These are phyloP conservation scores for Zaprionus bogoriensis DNA, from an alignment of 2,888 invertebrate species.

Conservation along the genomic window DNA sequence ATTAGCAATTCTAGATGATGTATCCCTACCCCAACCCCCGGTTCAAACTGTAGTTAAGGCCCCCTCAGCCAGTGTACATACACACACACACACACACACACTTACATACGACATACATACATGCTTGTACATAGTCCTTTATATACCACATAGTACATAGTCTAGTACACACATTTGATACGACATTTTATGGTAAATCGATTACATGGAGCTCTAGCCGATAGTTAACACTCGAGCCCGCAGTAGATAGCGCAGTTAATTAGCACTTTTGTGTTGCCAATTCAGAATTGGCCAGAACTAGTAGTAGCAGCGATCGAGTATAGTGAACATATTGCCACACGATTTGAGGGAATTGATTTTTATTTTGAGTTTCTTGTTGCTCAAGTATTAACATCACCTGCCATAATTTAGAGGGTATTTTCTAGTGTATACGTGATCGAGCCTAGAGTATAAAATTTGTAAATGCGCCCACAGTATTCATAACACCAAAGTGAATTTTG, in stretches of 20 bases:
- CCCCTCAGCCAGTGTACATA: conserved; percentile 54
- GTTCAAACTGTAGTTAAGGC: conserved; percentile 28
- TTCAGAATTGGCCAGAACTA: not conserved
- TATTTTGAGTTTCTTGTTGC: conserved; percentile 2
- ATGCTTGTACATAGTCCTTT: conserved; percentile 39
- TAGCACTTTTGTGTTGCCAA: conserved; percentile 10
- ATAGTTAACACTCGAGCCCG: conserved; percentile 4
- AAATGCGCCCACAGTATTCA: conserved; percentile 45
- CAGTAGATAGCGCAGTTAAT: conserved; percentile 10
- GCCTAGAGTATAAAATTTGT: conserved; percentile 9
- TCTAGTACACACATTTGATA: conserved; percentile 27
- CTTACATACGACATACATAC: too few relatives aligned
- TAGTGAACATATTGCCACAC: conserved; percentile 10
- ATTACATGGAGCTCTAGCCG: conserved; percentile 9
- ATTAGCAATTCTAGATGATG: conserved; percentile 33
- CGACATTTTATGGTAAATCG: conserved; percentile 26
- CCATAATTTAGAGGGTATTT: conserved; percentile 21
- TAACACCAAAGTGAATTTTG: conserved; percentile 66
- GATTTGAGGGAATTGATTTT: conserved; percentile 31
- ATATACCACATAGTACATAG: conserved; percentile 4
- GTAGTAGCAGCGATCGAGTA: not conserved
- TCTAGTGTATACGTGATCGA: conserved; percentile 24
- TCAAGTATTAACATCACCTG: conserved; percentile 8
- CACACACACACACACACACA: conserved; percentile 2
- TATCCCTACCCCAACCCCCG: conserved; percentile 18